A percentile compares a stretch with the other conserved stretches of the same genome.
phyloP scores from a whole-genome alignment of 2,888 invertebrate species.

The Augochlorella aurata region DNA sequence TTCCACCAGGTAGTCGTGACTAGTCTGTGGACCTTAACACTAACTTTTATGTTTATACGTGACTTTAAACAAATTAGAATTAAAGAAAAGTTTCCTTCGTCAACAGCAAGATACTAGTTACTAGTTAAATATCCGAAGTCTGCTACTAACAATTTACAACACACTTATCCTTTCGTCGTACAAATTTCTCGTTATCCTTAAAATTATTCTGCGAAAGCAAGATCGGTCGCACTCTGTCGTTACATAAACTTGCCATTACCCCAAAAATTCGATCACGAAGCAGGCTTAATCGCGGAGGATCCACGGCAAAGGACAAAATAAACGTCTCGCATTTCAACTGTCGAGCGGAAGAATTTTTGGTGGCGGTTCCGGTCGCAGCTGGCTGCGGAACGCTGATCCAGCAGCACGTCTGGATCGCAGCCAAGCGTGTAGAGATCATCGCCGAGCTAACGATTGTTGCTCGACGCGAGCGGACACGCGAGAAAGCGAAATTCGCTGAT shows the following conservation, averaged over 20 bases:
- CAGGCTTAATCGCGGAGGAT: background rate
- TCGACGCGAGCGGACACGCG: constrained; percentile 1
- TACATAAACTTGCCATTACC: background rate
- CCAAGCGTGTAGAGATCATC: constrained; percentile 41
- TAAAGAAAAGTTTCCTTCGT: too few relatives aligned
- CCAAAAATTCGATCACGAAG: background rate
- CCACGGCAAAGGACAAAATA: background rate
- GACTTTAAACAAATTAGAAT: too few relatives aligned
- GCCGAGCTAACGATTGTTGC: constrained; percentile 33
- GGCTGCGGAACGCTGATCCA: constrained; percentile 46
- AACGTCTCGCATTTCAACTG: constrained; percentile 4
- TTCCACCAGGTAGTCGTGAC: too few relatives aligned
- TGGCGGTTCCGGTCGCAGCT: background rate
- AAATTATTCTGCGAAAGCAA: too few relatives aligned
- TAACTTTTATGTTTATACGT: too few relatives aligned
- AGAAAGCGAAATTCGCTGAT: constrained; percentile 9
- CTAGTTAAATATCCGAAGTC: too few relatives aligned
- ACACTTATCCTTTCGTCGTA: too few relatives aligned
- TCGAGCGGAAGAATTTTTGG: background rate
- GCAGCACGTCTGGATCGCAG: constrained; percentile 45
- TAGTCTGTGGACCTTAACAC: too few relatives aligned
- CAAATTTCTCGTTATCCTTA: too few relatives aligned
- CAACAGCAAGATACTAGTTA: too few relatives aligned
- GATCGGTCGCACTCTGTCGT: background rate
- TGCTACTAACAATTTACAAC: too few relatives aligned